These are phyloP conservation scores for Phyllotreta striolata DNA, from an alignment of 2,888 invertebrate species.

Conservation along the genomic window DNA sequence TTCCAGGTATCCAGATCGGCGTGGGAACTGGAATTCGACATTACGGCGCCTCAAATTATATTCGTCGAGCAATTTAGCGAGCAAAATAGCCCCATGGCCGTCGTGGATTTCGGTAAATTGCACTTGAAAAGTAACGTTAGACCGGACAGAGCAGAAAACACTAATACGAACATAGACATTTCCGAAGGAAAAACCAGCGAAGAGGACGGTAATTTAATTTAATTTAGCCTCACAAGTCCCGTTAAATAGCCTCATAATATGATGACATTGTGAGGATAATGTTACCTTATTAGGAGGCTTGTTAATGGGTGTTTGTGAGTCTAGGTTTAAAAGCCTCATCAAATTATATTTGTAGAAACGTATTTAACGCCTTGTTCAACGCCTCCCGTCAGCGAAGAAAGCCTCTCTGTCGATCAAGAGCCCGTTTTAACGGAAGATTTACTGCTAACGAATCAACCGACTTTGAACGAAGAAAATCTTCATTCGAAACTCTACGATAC, in stretches of 20 bases:
- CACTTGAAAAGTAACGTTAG: conserved; percentile 66
- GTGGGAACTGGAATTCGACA: conserved; percentile 91
- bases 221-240: no score
- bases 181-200: conserved; percentile 60
- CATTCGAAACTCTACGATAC: conserved; percentile 79
- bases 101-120: conserved; percentile 91
- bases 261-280: no score
- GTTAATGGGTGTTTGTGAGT: no score
- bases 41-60: conserved; percentile 92
- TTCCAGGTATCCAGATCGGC: conserved; percentile 71
- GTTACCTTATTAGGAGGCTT: no score
- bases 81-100: conserved; percentile 78
- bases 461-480: conserved; percentile 67
- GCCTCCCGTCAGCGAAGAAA: conserved; percentile 81
- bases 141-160: conserved; percentile 44
- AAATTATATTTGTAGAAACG: conserved; percentile 62
- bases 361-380: conserved; percentile 89
- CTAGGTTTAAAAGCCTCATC: background rate
- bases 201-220: conserved; percentile 60
- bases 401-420: conserved; percentile 64
- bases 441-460: no score
- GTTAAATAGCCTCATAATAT: no score
- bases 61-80: conserved; percentile 83
- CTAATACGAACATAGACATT: conserved; percentile 52
- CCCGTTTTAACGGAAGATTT: conserved; percentile 23